Base-by-base conservation (phyloP, 2,113 vertebrate species). In the Malurus elegans region DNA sequence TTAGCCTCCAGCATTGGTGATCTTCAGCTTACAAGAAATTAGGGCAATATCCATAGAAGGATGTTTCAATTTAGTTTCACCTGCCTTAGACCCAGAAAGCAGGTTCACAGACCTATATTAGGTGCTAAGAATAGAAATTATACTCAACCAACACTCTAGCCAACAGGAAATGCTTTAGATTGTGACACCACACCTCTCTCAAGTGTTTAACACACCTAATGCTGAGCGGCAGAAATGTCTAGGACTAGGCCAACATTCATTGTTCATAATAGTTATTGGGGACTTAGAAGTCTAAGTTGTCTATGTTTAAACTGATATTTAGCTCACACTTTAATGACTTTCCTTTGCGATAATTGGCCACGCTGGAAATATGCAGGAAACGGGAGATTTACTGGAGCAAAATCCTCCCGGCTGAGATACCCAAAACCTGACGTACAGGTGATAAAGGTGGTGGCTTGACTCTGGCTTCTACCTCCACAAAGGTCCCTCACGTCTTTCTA, bases 41-140 rank as follows among this genome's bases (percentile, higher is more conserved):
- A 93, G 94, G 91, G 72, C 95, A 97, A 74, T 80, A 94, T 62
- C 86, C 88, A 88, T 95, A 86, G 94, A 96, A 92, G 79, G 91
- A 94, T 86, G 31, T 92, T 95, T 90, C 29, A 70, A 73, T 71
- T 94, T 92, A 78, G 51, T 93, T 94, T 93, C 62, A 67, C 26
- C 29, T 51, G 56, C 60, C 79, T 88, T 70, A 90, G 79, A 83
- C 67, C 45, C 53, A 93, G 88, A 83, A 94, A 71, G 28, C 69
- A 92, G 42, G 44, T 86, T 86, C 56, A 70, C 6, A 92, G 90
- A 86, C 96, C 90, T 95, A 45, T 45, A 92, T 86, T 67, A 58
- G 44, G 12, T 36, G 44, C 86, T 47, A 88, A 90, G 75, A 97
- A 96, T 84, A 92, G 82, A 92, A 90, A 51, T 58, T 14, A 73